Percentiles rank a stretch among this genome's conserved stretches.
Conservation (phyloP, 2,888 invertebrate genomes). For the Desoria tigrina region DNA sequence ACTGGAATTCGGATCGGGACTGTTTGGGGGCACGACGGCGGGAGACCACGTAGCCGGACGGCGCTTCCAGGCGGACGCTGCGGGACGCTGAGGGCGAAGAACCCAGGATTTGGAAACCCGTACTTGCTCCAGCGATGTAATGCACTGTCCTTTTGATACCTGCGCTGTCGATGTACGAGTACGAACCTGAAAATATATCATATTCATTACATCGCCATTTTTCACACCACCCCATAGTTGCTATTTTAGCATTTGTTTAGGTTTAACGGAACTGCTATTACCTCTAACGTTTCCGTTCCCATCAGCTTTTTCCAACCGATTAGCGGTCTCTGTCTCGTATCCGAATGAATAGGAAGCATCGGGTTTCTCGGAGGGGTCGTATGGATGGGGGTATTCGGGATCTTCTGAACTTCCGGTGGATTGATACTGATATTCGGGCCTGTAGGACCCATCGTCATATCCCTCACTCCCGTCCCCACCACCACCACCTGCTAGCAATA, state of each 20-base stretch:
- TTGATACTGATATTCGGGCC: not conserved
- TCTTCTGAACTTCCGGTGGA: no score
- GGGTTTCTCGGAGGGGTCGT: not conserved
- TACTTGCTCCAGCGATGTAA: slow-evolving; percentile 42
- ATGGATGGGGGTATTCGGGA: no score
- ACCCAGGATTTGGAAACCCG: slow-evolving; percentile 45
- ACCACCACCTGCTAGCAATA: slow-evolving; percentile 3
- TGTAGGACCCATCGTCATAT: not conserved
- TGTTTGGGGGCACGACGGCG: slow-evolving; percentile 1
- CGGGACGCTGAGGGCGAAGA: slow-evolving; percentile 39
- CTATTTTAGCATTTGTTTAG: no score
- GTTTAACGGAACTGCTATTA: no score
- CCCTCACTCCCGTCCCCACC: not conserved
- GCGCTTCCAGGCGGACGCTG: slow-evolving; percentile 41
- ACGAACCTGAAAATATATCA: slow-evolving; percentile 2
- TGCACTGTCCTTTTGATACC: slow-evolving; percentile 45
- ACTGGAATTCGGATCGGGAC: slow-evolving; percentile 35
- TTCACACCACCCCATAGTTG: no score
- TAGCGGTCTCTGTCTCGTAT: slow-evolving; percentile 43
- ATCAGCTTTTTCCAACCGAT: slow-evolving; percentile 43
- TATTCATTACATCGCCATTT: no score
- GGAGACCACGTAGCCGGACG: slow-evolving; percentile 33
- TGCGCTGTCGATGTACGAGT: slow-evolving; percentile 32
- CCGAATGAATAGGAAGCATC: slow-evolving; percentile 50
- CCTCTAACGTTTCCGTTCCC: slow-evolving; percentile 45